phyloP scores from a whole-genome alignment of 2,113 vertebrate genomes.

The Stercorarius parasiticus region DNA sequence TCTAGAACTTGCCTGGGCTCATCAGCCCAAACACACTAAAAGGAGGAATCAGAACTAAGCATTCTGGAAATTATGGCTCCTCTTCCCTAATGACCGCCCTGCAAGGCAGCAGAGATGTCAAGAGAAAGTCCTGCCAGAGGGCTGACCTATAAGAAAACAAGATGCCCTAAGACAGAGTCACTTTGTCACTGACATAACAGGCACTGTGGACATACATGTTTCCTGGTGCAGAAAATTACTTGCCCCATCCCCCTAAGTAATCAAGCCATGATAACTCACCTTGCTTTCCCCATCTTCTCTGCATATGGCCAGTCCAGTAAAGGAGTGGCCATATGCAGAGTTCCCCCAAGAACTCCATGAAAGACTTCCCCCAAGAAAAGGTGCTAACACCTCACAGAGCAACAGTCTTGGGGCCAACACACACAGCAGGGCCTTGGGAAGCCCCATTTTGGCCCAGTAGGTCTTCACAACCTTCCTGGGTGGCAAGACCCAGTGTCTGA shows the following conservation, averaged over 20 bases:
- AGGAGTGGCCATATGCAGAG: not conserved
- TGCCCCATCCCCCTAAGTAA: not conserved
- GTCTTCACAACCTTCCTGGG: not conserved
- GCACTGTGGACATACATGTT: not conserved
- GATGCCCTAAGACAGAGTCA: not conserved
- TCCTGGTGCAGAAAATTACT: not conserved
- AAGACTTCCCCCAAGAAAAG: not conserved
- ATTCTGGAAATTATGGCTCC: not conserved
- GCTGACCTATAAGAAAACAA: not conserved
- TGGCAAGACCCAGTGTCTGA: not conserved
- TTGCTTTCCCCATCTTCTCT: not conserved
- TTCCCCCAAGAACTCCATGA: not conserved
- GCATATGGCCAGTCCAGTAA: not conserved
- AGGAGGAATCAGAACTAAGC: not conserved
- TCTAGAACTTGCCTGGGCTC: not conserved
- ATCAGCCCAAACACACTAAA: not conserved
- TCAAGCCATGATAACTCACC: not conserved
- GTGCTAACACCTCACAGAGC: not conserved
- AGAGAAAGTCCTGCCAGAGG: not conserved
- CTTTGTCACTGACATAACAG: accelerated
- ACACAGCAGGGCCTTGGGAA: not conserved
- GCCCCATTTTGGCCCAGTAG: not conserved
- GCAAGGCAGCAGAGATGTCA: not conserved
- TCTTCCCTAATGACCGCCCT: not conserved
- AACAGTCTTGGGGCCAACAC: not conserved